These are phyloP conservation scores for Octopus sinensis DNA, from an alignment of 1,140 invertebrate species.

Conservation along the genomic window DNA sequence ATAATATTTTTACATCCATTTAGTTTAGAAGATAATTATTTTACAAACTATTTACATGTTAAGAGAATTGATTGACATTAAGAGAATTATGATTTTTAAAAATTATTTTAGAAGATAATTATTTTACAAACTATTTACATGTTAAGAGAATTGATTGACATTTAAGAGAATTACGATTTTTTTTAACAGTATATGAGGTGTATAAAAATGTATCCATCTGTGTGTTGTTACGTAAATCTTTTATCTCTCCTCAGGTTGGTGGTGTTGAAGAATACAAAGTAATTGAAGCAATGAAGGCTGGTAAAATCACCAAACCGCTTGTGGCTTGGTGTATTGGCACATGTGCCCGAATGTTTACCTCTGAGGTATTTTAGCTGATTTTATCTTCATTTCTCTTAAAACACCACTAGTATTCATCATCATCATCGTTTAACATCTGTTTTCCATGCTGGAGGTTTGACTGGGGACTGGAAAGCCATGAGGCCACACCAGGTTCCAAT, in stretches of 20 bases:
- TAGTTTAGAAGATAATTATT: too few relatives aligned
- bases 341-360: slow-evolving; percentile 83
- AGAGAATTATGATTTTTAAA: slow-evolving; percentile 3
- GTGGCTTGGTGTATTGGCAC: slow-evolving; percentile 99
- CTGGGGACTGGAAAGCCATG: too few relatives aligned
- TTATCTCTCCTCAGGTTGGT: slow-evolving; percentile 64
- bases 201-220: background rate
- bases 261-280: slow-evolving; percentile 99
- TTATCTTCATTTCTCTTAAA: too few relatives aligned
- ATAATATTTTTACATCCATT: too few relatives aligned
- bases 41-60: too few relatives aligned
- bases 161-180: background rate
- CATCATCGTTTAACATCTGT: too few relatives aligned
- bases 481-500: too few relatives aligned
- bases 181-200: background rate
- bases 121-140: too few relatives aligned
- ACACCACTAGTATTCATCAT: too few relatives aligned
- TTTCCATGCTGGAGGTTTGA: too few relatives aligned
- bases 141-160: too few relatives aligned
- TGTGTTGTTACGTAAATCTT: background rate
- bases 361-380: slow-evolving; percentile 62
- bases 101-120: too few relatives aligned
- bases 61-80: background rate
- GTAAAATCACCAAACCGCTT: slow-evolving; percentile 86
- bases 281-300: slow-evolving; percentile 78